Base-by-base conservation (phyloP, 2,888 invertebrate species). In the Nephrotoma flavescens region DNA sequence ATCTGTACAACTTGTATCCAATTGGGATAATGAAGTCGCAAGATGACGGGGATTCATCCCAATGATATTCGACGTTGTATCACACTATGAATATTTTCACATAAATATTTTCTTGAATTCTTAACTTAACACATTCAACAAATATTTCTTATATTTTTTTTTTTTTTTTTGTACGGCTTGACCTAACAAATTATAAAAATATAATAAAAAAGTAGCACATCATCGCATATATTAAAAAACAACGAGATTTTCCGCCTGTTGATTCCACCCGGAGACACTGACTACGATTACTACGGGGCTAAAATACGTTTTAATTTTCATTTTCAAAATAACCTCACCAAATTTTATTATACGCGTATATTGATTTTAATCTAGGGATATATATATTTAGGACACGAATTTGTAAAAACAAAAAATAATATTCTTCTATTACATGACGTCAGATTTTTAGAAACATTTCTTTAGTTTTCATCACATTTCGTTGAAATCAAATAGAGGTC, bases 21-120 rank as follows among this genome's bases (percentile, higher is more conserved):
- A 90, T 88, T 90, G 91, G 89, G 91, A 90, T 89, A 90, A 89
- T 89, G 90, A 90, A 89, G 90, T 90, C 89, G 90, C 90, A 89
- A 90, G 89, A 89, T 91, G 12, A 11, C 90, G 89, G 89, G 90
- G 89, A 90, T 90, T 91, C 90, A 91, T 91, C 89, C 90, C 90
- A 90, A 31, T 71, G 19, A 3, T 31, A 71, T 31, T 71, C 71
- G 71, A n/a, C 71, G 71, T 31, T 31, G 88, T 89, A 88, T 88
- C 87, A 88, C 88, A 88, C 88, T 88, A 88, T 87, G 71, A 71
- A 71, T 71, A 15, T 15, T 0, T 88, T 52, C 52, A 52, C 52
- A 52, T 52, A 52, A 52, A 52, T 52, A 52, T 52, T n/a, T 44
- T 19, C 12, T 85, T 85, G 6, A 31, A 42, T 85, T 85, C n/a